Evolutionary conservation across 2,113 vertebrate genomes (phyloP), one percentile per base, ranked within the genome.

Genomic region (Abramis brama): DNA sequence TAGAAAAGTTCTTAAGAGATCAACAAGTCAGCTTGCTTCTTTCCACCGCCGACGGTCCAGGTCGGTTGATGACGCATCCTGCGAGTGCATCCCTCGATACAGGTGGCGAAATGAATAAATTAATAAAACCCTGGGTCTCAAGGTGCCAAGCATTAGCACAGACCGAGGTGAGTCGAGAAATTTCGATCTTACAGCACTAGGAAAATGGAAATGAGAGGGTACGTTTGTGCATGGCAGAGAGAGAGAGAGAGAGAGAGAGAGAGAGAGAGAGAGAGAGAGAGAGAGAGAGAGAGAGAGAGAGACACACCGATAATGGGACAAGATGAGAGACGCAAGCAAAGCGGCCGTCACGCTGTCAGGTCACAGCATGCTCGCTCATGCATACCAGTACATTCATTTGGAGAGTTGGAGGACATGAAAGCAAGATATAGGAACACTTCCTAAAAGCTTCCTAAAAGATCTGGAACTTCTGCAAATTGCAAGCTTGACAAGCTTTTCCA

Each of bases 301-400:
- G 30, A 59, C 21, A 76, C 45, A 15, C 55, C 64, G 47, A 52
- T 43, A 59, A 43, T n/a, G 52, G 36, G 33, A 33, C 59, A 36
- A n/a, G 25, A 80, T 66, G 50, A 80, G 70, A 27, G 57, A 77
- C 19, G 73, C 71, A 82, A 79, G 43, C 39, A 71, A 39, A 82
- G 68, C 55, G 75, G 80, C 83, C 84, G 87, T 86, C 89, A 87
- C 80, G 33, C 88, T 91, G 89, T 90, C 90, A 87, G 88, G 86
- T 91, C 88, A 88, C 84, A 86, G 79, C 36, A 81, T 55, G 60
- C 71, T 85, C 84, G 83, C 66, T 82, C 89, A 90, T 89, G 90
- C 91, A 89, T 89, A 82, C 60, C 47, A 11, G 45, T 6, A 33
- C 75, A 78, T 83, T 84, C 68, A 87, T 88, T 77, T 85, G 83